Base-by-base conservation (phyloP, 2,113 vertebrate species). In the Carlito syrichta region DNA sequence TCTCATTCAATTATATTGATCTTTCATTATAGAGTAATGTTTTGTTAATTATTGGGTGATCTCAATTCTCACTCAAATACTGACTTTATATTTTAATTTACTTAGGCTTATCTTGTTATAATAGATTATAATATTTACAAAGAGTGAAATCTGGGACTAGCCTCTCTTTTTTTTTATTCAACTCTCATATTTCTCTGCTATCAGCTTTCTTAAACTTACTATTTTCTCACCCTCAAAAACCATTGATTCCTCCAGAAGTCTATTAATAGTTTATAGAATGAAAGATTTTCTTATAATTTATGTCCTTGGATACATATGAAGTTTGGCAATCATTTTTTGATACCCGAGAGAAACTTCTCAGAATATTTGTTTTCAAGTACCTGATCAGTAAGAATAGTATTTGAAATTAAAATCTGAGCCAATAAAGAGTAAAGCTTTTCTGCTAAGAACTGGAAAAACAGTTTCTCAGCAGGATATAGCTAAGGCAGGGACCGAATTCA, bases 331-430 rank as follows among this genome's bases (percentile, higher is more conserved):
- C 43, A 56, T 0, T 0, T 92, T 77, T 95, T 54, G 13, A 40
- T n/a, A 3, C 35, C 60, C 54, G 25, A 94, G 32, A 5, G 0
- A 16, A 97, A 2, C 20, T 30, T 83, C 73, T 97, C 30, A 16
- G 1, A 0, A 48, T 23, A 94, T 95, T 96, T 97, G n/a, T 92
- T 92, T 96, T 95, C 82, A 86, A 91, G 17, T 63, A 79, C 35
- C 45, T 86, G 54, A 92, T 96, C 52, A 38, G 0, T 0, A 32
- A 27, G 35, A 96, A 86, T 16, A 68, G 22, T 79, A 62, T 68
- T 97, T 97, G 87, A 93, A 97, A 92, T 89, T 74, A 96, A 94
- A 97, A 89, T 78, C 11, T 0, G 4, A 89, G 32, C 71, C 84
- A 92, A 94, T 97, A 94, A 62, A 91, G 56, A 50, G 94, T 27